Base-by-base conservation (phyloP, 2,888 invertebrate genomes). In the Eledona agricola region DNA sequence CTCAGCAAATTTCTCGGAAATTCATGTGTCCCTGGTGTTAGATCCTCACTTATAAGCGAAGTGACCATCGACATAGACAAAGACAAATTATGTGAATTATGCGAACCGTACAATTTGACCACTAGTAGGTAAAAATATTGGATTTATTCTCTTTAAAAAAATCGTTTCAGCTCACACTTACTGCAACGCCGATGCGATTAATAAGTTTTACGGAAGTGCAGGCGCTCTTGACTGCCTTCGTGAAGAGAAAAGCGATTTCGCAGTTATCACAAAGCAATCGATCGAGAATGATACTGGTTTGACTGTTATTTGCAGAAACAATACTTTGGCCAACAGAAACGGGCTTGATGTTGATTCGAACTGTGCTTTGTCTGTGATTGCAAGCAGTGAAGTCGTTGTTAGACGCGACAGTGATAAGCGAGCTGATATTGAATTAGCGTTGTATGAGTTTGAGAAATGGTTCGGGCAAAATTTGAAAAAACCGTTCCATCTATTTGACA, bases 1-100 rank as follows among this genome's bases (percentile, higher is more conserved):
- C 78, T 84, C 0, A 79, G 80, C 0, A 77, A 82, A 42, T 82
- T 83, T 71, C 81, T 87, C 62, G 69, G 72, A 1, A 75, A 77
- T 0, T 81, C 83, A 1, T 87, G 87, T 71, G 81, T 83, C 0
- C 86, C 86, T 0, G 86, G 86, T 0, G 81, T 84, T 0, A 59
- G 72, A 81, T 61, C 71, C 7, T 7, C 15, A 1, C 20, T 72
- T 0, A 65, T 78, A 0, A 82, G 83, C 55, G 70, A 77, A 1
- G 66, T 77, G 4, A 65, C 73, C n/a, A 49, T 57, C 5, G 59
- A 55, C 9, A 60, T 55, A n/a, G 60, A 72, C 55, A 20, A 58
- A 1, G 59, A 62, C 1, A 71, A 70, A 55, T 62, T 77, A 12
- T 77, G 78, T 51, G 40, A 47, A 3, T 63, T 68, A 7, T 75